Percentiles rank a stretch among this genome's conserved stretches.
These are phyloP conservation scores for Zosterops pallidus DNA, from an alignment of 2,113 vertebrate species.

Conservation along the genomic window DNA sequence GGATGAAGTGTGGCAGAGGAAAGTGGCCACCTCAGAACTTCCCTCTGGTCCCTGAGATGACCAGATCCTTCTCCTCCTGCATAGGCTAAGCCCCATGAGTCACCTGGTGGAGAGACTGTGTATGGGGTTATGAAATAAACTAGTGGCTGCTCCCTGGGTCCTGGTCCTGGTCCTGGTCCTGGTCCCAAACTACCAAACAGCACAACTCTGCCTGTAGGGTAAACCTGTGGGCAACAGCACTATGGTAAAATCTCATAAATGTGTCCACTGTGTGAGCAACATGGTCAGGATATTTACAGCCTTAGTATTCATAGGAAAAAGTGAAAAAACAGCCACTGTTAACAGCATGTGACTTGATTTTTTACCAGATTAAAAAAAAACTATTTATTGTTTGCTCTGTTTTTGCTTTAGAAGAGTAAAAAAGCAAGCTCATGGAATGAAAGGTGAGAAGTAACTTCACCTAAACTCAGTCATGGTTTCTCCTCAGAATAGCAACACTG, in stretches of 20 bases:
- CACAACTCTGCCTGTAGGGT: neutral
- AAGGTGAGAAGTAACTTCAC: neutral
- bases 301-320: neutral
- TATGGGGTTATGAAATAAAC: neutral
- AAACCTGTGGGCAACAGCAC: neutral
- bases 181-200: neutral
- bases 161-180: neutral
- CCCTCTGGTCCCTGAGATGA: neutral
- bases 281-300: neutral
- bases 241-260: neutral
- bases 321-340: neutral
- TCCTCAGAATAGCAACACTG: neutral
- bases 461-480: neutral
- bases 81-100: neutral
- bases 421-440: neutral
- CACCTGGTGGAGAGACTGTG: neutral
- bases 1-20: neutral
- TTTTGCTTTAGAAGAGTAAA: neutral
- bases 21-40: neutral
- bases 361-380: neutral
- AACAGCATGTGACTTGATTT: neutral
- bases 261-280: neutral
- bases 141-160: neutral
- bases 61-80: neutral
- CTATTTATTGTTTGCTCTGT: neutral